Conservation (phyloP, 2,113 vertebrate genomes). For the Sporophila hypoxantha region DNA sequence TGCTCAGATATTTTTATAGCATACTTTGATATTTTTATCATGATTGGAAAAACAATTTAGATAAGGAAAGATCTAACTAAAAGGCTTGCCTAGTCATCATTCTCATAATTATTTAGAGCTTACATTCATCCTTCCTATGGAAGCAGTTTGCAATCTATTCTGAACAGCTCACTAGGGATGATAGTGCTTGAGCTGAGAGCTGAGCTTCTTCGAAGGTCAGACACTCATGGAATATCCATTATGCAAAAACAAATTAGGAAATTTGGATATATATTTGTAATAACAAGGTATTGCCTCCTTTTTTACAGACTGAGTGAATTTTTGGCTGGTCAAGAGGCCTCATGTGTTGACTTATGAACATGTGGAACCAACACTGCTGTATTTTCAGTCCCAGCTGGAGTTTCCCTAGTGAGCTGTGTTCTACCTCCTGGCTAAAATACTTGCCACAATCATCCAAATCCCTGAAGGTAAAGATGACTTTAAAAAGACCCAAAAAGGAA, state of each 20-base stretch:
- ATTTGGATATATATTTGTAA: neutral
- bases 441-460: conserved; percentile 11
- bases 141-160: conserved; percentile 31
- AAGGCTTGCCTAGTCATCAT: conserved; percentile 41
- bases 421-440: conserved; percentile 31
- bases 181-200: neutral
- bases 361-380: neutral
- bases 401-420: conserved; percentile 1
- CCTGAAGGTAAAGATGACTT: neutral
- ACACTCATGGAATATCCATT: neutral
- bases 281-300: neutral
- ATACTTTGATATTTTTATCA: conserved; percentile 55
- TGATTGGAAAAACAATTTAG: conserved; percentile 44
- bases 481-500: neutral
- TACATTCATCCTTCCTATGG: conserved; percentile 38
- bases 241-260: neutral
- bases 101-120: conserved; percentile 43
- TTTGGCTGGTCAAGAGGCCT: neutral
- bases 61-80: conserved; percentile 41
- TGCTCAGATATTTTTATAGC: conserved; percentile 45
- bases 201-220: neutral
- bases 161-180: neutral
- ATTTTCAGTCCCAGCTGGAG: conserved; percentile 37
- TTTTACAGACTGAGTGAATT: neutral
- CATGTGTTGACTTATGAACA: neutral